A percentile compares a stretch with the other conserved stretches of the same genome.
These are phyloP conservation scores for Myotis myotis DNA, from an alignment of 2,797 vertebrate species.

Conservation along the genomic window DNA sequence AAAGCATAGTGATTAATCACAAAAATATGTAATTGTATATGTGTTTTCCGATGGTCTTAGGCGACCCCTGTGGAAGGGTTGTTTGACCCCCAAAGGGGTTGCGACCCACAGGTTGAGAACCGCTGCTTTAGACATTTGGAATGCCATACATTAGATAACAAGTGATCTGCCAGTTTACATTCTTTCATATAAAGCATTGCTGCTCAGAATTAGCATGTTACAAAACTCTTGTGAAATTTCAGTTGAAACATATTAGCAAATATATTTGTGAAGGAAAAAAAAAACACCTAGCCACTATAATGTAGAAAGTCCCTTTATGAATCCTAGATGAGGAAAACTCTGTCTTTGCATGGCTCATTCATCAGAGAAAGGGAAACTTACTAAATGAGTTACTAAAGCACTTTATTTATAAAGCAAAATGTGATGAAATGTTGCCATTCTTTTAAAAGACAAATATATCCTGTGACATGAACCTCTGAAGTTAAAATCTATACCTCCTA, in stretches of 20 bases:
- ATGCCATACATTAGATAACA: background rate
- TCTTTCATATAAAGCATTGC: constrained; percentile 43
- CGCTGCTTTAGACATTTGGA: background rate
- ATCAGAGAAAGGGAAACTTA: background rate
- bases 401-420: background rate
- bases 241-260: constrained; percentile 75
- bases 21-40: no score
- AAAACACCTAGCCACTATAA: background rate
- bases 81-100: no score
- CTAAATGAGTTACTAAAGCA: background rate
- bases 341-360: background rate
- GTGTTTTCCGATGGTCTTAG: no score
- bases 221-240: constrained; percentile 74
- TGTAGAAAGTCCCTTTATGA: background rate
- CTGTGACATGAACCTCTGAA: background rate
- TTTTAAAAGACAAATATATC: constrained; percentile 22
- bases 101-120: no score
- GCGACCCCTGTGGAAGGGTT: no score
- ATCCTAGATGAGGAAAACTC: background rate
- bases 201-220: constrained; percentile 59
- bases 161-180: background rate
- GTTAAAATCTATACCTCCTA: background rate
- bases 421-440: background rate
- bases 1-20: no score
- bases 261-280: background rate